These are phyloP conservation scores for Oscheius myriophilus DNA, from an alignment of 2,888 invertebrate species.

Conservation along the genomic window DNA sequence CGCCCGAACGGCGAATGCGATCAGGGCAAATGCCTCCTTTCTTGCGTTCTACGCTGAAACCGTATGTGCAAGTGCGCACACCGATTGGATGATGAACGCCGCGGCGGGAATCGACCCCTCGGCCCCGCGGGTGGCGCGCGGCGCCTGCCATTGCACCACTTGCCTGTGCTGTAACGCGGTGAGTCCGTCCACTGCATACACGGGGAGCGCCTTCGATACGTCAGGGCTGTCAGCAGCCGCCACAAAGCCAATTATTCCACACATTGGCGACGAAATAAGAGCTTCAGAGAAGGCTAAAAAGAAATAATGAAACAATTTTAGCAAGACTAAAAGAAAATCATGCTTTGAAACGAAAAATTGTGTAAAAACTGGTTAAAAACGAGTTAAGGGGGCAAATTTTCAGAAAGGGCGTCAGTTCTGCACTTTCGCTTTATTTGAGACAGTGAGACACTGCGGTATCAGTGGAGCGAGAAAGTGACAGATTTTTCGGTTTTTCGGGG, in stretches of 20 bases:
- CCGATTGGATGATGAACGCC: slow-evolving; percentile 1
- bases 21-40: neutral
- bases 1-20: neutral
- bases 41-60: slow-evolving; percentile 1
- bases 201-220: slow-evolving; percentile 31
- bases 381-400: too few relatives aligned
- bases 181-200: slow-evolving; percentile 59
- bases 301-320: neutral
- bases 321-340: neutral
- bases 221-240: slow-evolving; percentile 37
- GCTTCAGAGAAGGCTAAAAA: neutral
- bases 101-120: neutral
- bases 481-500: too few relatives aligned
- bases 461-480: too few relatives aligned
- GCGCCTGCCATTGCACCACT: neutral
- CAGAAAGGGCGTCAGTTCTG: too few relatives aligned
- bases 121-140: neutral
- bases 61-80: neutral
- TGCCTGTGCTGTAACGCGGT: slow-evolving; percentile 64
- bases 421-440: too few relatives aligned
- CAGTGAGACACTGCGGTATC: too few relatives aligned
- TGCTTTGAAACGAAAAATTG: too few relatives aligned
- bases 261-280: slow-evolving; percentile 43
- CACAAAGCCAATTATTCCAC: slow-evolving; percentile 65
- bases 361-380: too few relatives aligned